Conservation (phyloP, 2,797 vertebrate genomes). For the Buceros bicornis region DNA sequence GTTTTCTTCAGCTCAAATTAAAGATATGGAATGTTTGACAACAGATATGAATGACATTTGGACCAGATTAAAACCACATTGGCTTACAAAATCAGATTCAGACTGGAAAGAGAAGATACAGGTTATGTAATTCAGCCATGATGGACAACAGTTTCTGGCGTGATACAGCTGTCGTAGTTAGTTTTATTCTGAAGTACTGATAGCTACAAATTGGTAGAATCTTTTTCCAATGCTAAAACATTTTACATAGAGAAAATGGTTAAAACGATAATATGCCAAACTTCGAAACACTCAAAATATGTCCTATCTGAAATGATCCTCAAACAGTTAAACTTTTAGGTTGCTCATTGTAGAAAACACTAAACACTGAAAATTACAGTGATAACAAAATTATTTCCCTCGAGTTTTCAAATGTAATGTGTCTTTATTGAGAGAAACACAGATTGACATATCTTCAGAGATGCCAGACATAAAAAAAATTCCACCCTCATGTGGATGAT, state of each 20-base stretch:
- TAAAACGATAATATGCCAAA: neutral
- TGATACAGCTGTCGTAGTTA: neutral
- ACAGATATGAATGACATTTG: constrained; percentile 6
- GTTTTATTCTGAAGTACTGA: neutral
- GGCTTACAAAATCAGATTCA: constrained; percentile 17
- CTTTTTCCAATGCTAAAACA: neutral
- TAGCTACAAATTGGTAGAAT: neutral
- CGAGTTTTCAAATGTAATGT: neutral
- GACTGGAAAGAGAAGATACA: neutral
- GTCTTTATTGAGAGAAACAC: neutral
- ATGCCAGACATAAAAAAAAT: neutral
- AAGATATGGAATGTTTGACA: constrained; percentile 22
- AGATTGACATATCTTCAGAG: neutral
- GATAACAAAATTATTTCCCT: neutral
- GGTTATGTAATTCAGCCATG: neutral
- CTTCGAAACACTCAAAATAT: neutral
- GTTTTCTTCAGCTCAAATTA: constrained; percentile 13
- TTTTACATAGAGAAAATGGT: neutral
- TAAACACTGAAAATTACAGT: neutral
- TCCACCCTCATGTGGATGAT: neutral
- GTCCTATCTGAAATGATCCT: neutral
- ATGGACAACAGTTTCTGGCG: neutral
- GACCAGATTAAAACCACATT: neutral
- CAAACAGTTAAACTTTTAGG: neutral
- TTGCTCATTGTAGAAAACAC: neutral